phyloP scores from a whole-genome alignment of 2,797 vertebrate genomes.

The Distichodus sexfasciatus region DNA sequence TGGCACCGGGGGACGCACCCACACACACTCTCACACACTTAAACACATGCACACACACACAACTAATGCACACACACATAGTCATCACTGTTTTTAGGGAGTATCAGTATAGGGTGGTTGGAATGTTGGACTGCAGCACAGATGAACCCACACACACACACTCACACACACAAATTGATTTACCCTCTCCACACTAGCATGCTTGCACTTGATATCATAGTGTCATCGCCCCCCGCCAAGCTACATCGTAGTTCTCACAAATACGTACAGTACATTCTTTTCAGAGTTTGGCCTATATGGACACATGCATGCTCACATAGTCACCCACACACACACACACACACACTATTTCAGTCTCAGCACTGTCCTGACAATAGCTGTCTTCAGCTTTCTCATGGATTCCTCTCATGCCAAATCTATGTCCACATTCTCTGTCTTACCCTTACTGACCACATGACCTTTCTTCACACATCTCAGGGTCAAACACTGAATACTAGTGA shows the following conservation, averaged over 20 bases:
- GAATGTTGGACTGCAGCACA: background rate
- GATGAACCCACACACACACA: too few species aligned
- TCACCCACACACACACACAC: background rate
- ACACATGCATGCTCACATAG: background rate
- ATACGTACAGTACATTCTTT: conserved; percentile 13
- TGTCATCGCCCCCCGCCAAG: too few species aligned
- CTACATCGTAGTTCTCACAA: too few species aligned
- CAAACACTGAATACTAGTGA: too few species aligned
- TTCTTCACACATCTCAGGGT: background rate
- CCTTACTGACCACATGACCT: background rate
- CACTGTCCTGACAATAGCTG: conserved; percentile 14
- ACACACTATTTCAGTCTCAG: conserved; percentile 12
- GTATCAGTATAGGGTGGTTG: background rate
- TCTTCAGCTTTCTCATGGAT: conserved; percentile 41
- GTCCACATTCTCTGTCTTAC: background rate
- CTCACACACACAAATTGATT: too few species aligned
- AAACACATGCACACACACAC: too few species aligned
- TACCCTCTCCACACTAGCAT: too few species aligned
- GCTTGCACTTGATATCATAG: too few species aligned
- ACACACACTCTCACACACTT: conserved; percentile 32
- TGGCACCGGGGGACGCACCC: conserved; percentile 58
- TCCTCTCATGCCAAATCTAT: conserved; percentile 30
- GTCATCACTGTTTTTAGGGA: too few species aligned
- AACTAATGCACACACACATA: too few species aligned
- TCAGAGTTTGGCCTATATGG: background rate